Base-by-base conservation (phyloP, 2,113 vertebrate genomes). In the Calidris pugnax region DNA sequence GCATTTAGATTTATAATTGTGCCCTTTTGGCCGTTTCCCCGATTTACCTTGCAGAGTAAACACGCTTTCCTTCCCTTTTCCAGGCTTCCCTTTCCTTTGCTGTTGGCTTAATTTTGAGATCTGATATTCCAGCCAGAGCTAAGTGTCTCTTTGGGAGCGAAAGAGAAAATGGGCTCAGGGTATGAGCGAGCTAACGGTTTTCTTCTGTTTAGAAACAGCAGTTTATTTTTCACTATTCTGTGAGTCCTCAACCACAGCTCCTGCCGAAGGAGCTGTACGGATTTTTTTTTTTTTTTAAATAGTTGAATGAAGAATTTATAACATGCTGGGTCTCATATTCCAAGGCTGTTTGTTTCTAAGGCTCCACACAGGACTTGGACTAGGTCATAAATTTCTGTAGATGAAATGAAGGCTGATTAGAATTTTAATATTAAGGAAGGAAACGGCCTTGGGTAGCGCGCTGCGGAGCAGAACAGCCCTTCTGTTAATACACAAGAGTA, bases 341-440 rank as follows among this genome's bases (percentile, higher is more conserved):
- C 57, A 59, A 56, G 37, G 82, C 63, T 85, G 62, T 94, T 93
- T 96, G 47, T 91, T 84, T 80, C 68, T 69, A 77, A 62, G 68
- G 82, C 75, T 79, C 22, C 60, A 50, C 27, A 43, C 53, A 89
- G 62, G 66, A 94, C 35, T 86, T 69, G 48, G 74, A 23, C 33
- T 72, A 53, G 68, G 63, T 72, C 74, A 35, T 91, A 73, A n/a
- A 71, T 96, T 94, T 90, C 72, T 89, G 76, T 72, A 89, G 93
- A 86, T 95, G 79, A 90, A 82, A 81, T 86, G 89, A 89, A 90
- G 62, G 91, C 91, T 91, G 94, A 87, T 91, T 84, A 81, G 62
- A 94, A 95, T 95, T 87, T 95, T 85, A 95, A 93, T 95, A 85
- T 81, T 88, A 85, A 72, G 96, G 96, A 94, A 96, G 95, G 97